phyloP scores from a whole-genome alignment of 2,888 invertebrate genomes.

The Noctua comes region DNA sequence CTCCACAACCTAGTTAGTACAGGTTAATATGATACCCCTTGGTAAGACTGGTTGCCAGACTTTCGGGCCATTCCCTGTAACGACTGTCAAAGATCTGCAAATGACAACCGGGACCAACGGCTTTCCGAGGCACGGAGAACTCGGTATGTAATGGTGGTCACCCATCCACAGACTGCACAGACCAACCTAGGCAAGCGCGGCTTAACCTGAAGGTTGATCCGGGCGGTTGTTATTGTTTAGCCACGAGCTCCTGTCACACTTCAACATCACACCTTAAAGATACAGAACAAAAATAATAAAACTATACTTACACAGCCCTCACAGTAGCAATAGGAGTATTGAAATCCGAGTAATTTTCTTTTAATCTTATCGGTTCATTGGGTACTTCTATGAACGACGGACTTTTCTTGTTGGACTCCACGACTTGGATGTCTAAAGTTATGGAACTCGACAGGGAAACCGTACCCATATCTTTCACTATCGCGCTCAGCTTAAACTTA shows the following conservation, averaged over 20 bases:
- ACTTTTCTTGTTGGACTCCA: conserved; percentile 96
- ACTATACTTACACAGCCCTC: conserved; percentile 91
- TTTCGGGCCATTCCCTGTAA: too few relatives aligned
- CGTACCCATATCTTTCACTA: conserved; percentile 94
- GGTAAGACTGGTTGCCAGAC: too few relatives aligned
- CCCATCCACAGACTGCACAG: not conserved
- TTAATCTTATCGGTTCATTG: conserved; percentile 91
- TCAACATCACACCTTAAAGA: not conserved
- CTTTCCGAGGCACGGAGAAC: not conserved
- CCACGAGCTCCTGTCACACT: not conserved
- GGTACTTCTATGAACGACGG: conserved; percentile 93
- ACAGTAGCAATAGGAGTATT: conserved; percentile 92
- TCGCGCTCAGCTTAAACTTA: conserved; percentile 93
- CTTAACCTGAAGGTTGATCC: not conserved
- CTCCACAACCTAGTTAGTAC: too few relatives aligned
- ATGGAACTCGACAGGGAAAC: conserved; percentile 92
- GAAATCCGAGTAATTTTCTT: conserved; percentile 94
- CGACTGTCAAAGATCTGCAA: too few relatives aligned
- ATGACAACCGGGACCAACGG: too few relatives aligned
- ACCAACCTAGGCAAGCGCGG: not conserved
- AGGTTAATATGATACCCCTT: too few relatives aligned
- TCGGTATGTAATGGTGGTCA: not conserved
- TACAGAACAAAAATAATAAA: not conserved
- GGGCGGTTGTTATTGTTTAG: not conserved
- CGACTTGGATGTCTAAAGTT: conserved; percentile 95